phyloP scores from a whole-genome alignment of 2,113 vertebrate species.

The Vombatus ursinus region DNA sequence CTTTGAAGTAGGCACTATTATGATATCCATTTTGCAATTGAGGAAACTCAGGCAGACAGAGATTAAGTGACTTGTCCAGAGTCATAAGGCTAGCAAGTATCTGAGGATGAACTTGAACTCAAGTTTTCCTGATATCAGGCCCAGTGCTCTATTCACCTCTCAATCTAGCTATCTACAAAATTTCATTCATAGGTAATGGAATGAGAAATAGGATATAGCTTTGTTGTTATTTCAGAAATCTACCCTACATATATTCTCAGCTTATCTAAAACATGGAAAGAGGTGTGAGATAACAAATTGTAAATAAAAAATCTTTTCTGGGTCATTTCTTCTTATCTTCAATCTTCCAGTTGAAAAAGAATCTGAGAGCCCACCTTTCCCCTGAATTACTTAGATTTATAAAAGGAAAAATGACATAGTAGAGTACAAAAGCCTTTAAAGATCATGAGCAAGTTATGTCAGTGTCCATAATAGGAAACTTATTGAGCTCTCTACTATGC shows the following conservation, averaged over 20 bases:
- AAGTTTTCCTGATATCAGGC: too few relatives aligned
- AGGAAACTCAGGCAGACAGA: not conserved
- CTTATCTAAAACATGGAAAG: too few relatives aligned
- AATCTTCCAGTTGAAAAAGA: not conserved
- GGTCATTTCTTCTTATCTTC: not conserved
- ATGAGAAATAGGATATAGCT: too few relatives aligned
- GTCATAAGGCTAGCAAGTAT: not conserved
- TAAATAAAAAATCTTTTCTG: not conserved
- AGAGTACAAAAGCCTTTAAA: conserved; percentile 69
- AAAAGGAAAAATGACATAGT: conserved; percentile 59
- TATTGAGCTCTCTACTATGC: conserved; percentile 62
- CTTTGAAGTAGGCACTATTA: not conserved
- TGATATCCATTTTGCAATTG: not conserved
- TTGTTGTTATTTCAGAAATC: too few relatives aligned
- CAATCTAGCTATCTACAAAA: not conserved
- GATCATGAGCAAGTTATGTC: conserved; percentile 50
- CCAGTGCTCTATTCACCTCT: not conserved
- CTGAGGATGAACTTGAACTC: not conserved
- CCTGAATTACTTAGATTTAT: not conserved
- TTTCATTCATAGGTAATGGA: too few relatives aligned
- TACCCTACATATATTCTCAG: too few relatives aligned
- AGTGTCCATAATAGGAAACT: conserved; percentile 60
- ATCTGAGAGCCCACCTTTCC: not conserved
- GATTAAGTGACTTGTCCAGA: not conserved
- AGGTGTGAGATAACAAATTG: not conserved